Evolutionary conservation across 1,140 invertebrate species (phyloP).

Genomic region (Dendroctonus valens): DNA sequence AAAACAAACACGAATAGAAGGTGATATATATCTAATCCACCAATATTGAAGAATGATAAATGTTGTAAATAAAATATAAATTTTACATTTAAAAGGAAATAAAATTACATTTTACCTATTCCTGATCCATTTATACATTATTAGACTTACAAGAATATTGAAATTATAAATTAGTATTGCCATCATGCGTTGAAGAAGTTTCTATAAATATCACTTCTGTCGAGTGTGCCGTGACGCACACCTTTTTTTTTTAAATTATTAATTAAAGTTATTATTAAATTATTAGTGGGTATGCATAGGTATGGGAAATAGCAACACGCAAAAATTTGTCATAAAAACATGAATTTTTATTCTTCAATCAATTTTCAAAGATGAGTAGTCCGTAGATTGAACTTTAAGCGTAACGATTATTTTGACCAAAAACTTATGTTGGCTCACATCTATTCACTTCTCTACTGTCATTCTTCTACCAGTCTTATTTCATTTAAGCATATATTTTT

Average conservation of each 20-base stretch:
- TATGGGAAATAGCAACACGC: conserved; percentile 20
- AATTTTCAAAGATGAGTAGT: conserved; percentile 43
- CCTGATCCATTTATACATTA: no score
- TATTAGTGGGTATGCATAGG: not conserved
- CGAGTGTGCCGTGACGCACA: no score
- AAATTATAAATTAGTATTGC: no score
- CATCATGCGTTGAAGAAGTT: no score
- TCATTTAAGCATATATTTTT: conserved; percentile 36
- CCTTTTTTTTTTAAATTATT: not conserved
- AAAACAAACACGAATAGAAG: no score
- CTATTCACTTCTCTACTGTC: conserved; percentile 46
- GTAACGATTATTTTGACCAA: conserved; percentile 24
- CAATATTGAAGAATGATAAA: no score
- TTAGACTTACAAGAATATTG: no score
- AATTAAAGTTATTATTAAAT: not conserved
- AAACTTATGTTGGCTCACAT: conserved; percentile 37
- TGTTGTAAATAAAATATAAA: no score
- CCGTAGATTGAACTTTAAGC: conserved; percentile 44
- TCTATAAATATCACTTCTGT: no score
- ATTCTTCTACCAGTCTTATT: conserved; percentile 47
- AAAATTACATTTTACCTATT: no score
- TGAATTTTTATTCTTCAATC: conserved; percentile 43
- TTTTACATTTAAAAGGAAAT: no score
- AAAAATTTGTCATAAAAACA: conserved; percentile 40
- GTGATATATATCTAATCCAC: no score